These are phyloP conservation scores for Noctilio leporinus DNA, from an alignment of 2,113 vertebrate genomes.

Conservation along the genomic window DNA sequence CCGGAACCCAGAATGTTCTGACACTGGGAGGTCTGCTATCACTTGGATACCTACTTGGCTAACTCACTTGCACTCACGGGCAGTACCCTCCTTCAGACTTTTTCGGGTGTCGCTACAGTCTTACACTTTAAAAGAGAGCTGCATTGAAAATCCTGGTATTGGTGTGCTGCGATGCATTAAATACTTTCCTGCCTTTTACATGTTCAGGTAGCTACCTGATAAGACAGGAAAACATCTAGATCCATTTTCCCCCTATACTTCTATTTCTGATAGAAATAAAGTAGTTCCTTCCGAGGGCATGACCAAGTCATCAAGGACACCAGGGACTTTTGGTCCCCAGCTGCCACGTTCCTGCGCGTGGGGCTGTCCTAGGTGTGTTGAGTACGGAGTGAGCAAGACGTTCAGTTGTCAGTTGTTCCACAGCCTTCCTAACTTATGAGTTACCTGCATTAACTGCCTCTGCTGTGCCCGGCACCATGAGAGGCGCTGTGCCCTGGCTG, in stretches of 20 bases:
- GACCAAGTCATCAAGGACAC: neutral
- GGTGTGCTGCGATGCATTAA: neutral
- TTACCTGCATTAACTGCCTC: too few relatives aligned
- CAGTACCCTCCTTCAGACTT: neutral
- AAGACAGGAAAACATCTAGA: neutral
- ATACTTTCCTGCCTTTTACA: neutral
- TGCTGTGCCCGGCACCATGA: neutral
- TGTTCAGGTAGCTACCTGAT: neutral
- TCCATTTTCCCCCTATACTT: neutral
- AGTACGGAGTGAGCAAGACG: neutral
- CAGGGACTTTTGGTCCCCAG: neutral
- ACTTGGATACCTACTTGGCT: neutral
- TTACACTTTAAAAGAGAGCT: neutral
- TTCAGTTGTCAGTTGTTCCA: neutral
- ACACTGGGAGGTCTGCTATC: too few relatives aligned
- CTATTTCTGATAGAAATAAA: neutral
- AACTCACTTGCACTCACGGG: neutral
- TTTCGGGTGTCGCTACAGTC: neutral
- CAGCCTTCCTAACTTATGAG: fast-evolving
- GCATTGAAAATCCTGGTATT: neutral
- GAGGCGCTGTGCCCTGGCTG: neutral
- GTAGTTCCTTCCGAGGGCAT: neutral
- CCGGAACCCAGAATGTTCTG: neutral
- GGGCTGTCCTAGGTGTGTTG: too few relatives aligned
- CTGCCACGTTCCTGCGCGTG: neutral